These are phyloP conservation scores for Ecliptopera silaceata DNA, from an alignment of 2,888 invertebrate genomes.

Conservation along the genomic window DNA sequence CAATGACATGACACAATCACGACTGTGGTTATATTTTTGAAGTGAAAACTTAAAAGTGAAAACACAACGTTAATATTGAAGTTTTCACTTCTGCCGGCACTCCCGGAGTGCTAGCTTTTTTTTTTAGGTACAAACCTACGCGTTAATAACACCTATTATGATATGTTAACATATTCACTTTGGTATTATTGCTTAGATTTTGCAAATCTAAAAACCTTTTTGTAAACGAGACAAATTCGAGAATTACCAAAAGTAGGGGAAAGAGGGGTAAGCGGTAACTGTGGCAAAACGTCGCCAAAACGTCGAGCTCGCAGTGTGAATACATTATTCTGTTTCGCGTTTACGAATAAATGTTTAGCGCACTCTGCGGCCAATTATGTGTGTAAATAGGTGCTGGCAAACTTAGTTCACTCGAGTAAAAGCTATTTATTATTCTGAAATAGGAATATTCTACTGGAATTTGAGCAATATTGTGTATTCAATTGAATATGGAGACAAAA, in stretches of 20 bases:
- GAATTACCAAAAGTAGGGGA: slow-evolving; percentile 30
- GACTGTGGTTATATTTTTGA: too few species aligned
- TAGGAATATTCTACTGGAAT: slow-evolving; percentile 19
- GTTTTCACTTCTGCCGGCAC: too few species aligned
- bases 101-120: too few species aligned
- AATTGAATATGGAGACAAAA: too few species aligned
- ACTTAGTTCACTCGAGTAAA: slow-evolving; percentile 30
- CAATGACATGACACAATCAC: too few species aligned
- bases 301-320: slow-evolving; percentile 49
- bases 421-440: slow-evolving; percentile 36
- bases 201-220: neutral
- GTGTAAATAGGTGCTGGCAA: slow-evolving; percentile 29
- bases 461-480: neutral
- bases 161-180: too few species aligned
- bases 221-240: neutral
- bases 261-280: slow-evolving; percentile 32
- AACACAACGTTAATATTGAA: too few species aligned
- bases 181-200: too few species aligned
- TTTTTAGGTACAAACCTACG: too few species aligned
- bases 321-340: slow-evolving; percentile 52
- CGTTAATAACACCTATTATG: too few species aligned
- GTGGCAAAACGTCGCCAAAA: slow-evolving; percentile 42
- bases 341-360: slow-evolving; percentile 54
- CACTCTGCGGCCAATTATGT: slow-evolving; percentile 49
- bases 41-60: too few species aligned